Percentiles rank a stretch among this genome's conserved stretches.
Conservation (phyloP, 2,113 vertebrate genomes). For the Microcebus ravelobensis region DNA sequence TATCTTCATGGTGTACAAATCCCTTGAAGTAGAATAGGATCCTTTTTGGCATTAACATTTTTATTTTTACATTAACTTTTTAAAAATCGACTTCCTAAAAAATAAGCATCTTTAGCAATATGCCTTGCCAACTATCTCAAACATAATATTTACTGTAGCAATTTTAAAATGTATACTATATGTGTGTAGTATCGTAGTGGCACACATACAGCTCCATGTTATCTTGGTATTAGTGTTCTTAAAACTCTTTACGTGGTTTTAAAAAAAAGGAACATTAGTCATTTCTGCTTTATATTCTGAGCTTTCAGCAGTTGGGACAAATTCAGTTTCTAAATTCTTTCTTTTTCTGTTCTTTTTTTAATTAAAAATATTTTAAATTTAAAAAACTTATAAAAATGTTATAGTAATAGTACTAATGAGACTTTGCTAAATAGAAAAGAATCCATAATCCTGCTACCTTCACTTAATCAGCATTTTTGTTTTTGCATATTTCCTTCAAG, state of each 20-base stretch:
- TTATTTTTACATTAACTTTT: neutral
- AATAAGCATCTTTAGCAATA: slow-evolving; percentile 31
- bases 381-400: neutral
- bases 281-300: slow-evolving; percentile 6
- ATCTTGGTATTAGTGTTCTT: neutral
- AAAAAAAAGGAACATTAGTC: neutral
- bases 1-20: slow-evolving; percentile 19
- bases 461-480: neutral
- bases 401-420: neutral
- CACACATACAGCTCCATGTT: neutral
- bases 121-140: neutral
- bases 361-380: neutral
- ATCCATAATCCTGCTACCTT: neutral
- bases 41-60: neutral
- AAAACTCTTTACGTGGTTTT: slow-evolving; percentile 30
- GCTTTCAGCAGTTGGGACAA: neutral
- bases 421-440: slow-evolving; percentile 53
- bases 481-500: neutral
- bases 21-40: slow-evolving; percentile 11
- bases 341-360: neutral
- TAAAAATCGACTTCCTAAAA: slow-evolving; percentile 10
- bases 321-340: neutral
- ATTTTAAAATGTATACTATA: neutral
- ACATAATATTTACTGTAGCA: neutral
- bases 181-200: neutral